These are phyloP conservation scores for Crocidura indochinensis DNA, from an alignment of 2,797 vertebrate genomes.

Conservation along the genomic window DNA sequence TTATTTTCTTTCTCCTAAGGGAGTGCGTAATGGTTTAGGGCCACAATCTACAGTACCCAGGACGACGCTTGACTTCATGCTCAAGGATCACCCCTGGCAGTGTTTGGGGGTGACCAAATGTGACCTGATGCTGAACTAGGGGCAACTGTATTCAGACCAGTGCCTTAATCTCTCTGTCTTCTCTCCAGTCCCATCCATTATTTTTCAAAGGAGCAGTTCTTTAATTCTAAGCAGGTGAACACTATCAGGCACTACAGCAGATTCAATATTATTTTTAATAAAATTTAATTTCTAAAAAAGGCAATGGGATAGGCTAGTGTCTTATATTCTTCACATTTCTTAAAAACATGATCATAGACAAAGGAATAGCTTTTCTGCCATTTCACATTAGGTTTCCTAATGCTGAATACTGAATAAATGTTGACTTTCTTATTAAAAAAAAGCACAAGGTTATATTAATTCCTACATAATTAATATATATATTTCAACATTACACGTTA, in stretches of 20 bases:
- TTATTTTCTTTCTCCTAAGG: no score
- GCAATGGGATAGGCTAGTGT: not conserved
- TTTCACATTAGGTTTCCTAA: not conserved
- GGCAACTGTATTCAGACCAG: no score
- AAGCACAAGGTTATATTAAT: not conserved
- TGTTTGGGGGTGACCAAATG: no score
- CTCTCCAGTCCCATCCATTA: not conserved
- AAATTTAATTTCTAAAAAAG: conserved; percentile 14
- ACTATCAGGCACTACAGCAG: not conserved
- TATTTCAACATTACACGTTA: not conserved
- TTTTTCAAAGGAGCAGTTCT: not conserved
- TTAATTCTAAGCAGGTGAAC: not conserved
- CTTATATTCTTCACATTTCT: not conserved
- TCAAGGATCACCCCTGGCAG: no score
- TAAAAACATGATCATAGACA: conserved; percentile 18
- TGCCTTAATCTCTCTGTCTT: not conserved
- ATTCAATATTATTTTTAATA: not conserved
- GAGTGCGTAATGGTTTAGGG: no score
- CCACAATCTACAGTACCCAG: no score
- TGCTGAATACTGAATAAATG: not conserved
- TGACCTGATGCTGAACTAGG: no score
- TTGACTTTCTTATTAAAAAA: not conserved
- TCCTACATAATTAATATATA: not conserved
- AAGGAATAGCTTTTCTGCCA: conserved; percentile 18
- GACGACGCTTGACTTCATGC: no score